These are phyloP conservation scores for Urocolius indicus DNA, from an alignment of 2,113 vertebrate species.

Conservation along the genomic window DNA sequence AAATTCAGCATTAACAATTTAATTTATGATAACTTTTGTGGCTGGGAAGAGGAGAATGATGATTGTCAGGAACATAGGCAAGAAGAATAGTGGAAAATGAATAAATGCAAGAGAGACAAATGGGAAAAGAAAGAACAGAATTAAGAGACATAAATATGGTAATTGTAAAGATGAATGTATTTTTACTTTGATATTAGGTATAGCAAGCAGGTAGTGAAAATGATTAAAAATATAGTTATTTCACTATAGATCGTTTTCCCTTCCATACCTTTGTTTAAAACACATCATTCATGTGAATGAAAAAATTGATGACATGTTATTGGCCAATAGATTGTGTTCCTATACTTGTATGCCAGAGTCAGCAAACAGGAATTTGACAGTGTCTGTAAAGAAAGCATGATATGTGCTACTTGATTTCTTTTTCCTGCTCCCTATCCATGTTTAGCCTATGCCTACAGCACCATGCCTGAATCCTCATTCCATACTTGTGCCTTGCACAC, in stretches of 20 bases:
- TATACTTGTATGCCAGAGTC: neutral
- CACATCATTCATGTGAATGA: neutral
- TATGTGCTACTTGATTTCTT: neutral
- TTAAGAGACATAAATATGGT: slow-evolving; percentile 58
- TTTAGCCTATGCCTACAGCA: accelerated
- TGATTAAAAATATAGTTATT: slow-evolving; percentile 42
- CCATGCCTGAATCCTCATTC: neutral
- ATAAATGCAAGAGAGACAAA: slow-evolving; percentile 44
- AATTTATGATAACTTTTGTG: slow-evolving; percentile 33
- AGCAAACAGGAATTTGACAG: neutral
- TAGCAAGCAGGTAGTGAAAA: slow-evolving; percentile 31
- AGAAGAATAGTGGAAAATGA: slow-evolving; percentile 4
- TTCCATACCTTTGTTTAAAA: slow-evolving; percentile 35
- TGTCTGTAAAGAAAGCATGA: neutral
- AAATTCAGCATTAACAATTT: slow-evolving; percentile 21
- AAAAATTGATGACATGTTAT: neutral
- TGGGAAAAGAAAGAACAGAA: slow-evolving; percentile 26
- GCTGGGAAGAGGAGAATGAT: slow-evolving; percentile 17
- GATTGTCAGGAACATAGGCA: slow-evolving; percentile 46
- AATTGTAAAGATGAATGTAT: slow-evolving; percentile 47
- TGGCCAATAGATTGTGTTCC: neutral
- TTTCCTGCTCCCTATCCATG: neutral
- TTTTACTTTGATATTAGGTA: slow-evolving; percentile 26
- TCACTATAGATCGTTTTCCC: neutral
- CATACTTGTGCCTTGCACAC: neutral